Evolutionary conservation across 2,888 invertebrate species (phyloP).

Genomic region (Cantharis rustica): DNA sequence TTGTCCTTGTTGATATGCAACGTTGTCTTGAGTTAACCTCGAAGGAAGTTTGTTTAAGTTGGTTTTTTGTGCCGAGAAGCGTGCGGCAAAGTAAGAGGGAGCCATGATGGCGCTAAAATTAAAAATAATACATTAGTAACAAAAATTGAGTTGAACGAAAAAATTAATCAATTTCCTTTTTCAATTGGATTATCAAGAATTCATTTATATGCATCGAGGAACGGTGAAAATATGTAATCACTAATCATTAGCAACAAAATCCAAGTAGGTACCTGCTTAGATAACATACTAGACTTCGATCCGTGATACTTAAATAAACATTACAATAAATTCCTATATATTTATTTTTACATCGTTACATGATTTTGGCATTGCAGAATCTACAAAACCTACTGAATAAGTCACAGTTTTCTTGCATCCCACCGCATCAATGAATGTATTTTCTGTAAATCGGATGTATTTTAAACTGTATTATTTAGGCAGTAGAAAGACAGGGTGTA

Average conservation of each 20-base stretch:
- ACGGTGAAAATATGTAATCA: not conserved
- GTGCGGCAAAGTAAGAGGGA: conserved; percentile 68
- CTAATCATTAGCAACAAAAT: not conserved
- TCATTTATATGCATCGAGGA: not conserved
- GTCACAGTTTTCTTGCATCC: too few species aligned
- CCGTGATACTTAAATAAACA: not conserved
- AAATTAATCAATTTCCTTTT: not conserved
- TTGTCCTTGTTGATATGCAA: conserved; percentile 31
- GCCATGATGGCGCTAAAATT: conserved; percentile 83
- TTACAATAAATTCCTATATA: too few species aligned
- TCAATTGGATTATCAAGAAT: not conserved
- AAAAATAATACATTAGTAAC: conserved; percentile 36
- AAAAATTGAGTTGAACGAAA: too few species aligned
- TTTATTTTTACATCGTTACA: too few species aligned
- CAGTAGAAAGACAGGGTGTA: too few species aligned
- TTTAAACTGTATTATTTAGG: too few species aligned
- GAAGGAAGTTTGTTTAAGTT: conserved; percentile 48
- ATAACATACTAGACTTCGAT: not conserved
- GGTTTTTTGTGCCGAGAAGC: conserved; percentile 62
- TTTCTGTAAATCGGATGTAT: too few species aligned
- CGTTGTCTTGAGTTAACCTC: conserved; percentile 24
- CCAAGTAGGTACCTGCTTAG: not conserved
- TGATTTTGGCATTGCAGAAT: too few species aligned
- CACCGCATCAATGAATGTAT: too few species aligned
- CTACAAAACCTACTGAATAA: too few species aligned